Percentiles rank a stretch among this genome's conserved stretches.
phyloP scores from a whole-genome alignment of 2,113 vertebrate genomes.

The Lucifuga dentata region DNA sequence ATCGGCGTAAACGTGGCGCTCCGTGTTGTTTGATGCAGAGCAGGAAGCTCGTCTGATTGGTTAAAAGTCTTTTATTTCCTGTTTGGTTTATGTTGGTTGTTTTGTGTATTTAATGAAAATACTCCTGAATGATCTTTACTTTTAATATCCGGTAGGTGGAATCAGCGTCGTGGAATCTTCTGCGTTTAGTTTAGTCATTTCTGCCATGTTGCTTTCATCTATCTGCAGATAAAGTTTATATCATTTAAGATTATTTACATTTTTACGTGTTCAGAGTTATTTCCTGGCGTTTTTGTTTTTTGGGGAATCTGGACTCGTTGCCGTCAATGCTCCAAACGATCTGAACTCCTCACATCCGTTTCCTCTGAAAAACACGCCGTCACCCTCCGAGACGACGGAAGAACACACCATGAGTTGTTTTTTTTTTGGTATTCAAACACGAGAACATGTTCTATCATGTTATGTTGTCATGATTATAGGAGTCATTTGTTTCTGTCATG shows the following conservation, averaged over 20 bases:
- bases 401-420: too few species aligned
- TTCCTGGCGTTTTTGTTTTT: conserved; percentile 57
- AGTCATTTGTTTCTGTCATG: conserved; percentile 38
- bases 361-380: not conserved
- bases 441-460: conserved; percentile 24
- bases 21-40: conserved; percentile 18
- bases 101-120: not conserved
- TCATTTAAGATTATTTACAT: not conserved
- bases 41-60: conserved; percentile 33
- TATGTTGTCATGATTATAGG: conserved; percentile 34
- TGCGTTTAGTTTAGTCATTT: conserved; percentile 52
- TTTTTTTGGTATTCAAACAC: conserved; percentile 8
- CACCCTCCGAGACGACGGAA: too few species aligned
- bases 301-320: not conserved
- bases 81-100: conserved; percentile 1
- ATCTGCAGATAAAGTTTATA: conserved; percentile 3
- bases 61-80: conserved; percentile 33
- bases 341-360: conserved; percentile 23
- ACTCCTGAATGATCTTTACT: not conserved
- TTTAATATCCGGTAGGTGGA: conserved; percentile 42
- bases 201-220: conserved; percentile 68
- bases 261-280: too few species aligned
- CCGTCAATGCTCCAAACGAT: conserved; percentile 9
- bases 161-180: conserved; percentile 64
- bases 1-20: conserved; percentile 39